Evolutionary conservation across 2,888 invertebrate genomes (phyloP).

Genomic region (Synanthedon myopaeformis): DNA sequence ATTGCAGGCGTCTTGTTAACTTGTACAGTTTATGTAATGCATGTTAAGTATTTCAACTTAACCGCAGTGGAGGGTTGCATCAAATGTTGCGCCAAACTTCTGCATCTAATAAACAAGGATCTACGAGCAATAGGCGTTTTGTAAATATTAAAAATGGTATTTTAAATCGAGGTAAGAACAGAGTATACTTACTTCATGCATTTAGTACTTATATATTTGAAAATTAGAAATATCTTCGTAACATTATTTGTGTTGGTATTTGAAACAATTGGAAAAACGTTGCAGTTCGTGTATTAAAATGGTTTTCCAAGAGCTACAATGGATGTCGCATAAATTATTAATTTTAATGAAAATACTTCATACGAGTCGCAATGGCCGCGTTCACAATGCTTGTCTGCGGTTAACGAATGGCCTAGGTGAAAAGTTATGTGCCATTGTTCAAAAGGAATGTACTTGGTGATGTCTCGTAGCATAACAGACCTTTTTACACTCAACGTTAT

Average conservation of each 20-base stretch:
- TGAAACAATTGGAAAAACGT: background rate
- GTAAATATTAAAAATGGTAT: no score
- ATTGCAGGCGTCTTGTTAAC: background rate
- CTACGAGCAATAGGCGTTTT: no score
- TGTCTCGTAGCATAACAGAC: background rate
- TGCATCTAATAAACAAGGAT: no score
- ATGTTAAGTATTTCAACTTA: background rate
- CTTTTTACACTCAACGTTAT: no score
- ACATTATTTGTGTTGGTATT: no score
- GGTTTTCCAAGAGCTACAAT: background rate
- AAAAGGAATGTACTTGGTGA: background rate
- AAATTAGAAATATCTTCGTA: no score
- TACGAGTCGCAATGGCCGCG: constrained; percentile 7
- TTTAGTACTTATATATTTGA: no score
- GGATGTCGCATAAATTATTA: constrained; percentile 14
- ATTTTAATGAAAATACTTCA: constrained; percentile 15
- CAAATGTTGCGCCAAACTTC: no score
- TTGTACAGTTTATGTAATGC: background rate
- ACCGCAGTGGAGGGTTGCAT: background rate
- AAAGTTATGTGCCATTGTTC: background rate
- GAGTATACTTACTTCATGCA: no score
- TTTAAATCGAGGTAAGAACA: no score
- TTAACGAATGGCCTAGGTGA: constrained; percentile 2
- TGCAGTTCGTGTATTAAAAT: background rate
- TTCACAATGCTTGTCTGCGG: background rate